phyloP scores from a whole-genome alignment of 1,140 invertebrate genomes.

The Apis cerana region DNA sequence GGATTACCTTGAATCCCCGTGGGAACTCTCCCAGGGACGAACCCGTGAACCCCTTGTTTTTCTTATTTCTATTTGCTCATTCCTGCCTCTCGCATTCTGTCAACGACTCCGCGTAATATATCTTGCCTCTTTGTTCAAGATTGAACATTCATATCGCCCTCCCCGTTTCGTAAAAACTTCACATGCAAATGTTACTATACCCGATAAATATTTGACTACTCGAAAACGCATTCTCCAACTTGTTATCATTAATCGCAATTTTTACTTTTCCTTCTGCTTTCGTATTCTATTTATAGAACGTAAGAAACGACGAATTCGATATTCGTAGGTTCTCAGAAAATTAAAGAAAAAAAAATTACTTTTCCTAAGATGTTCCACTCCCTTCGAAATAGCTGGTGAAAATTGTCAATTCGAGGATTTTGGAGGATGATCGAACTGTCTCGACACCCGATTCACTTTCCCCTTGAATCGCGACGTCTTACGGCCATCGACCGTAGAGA shows the following conservation, averaged over 20 bases:
- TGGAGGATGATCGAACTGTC: not conserved
- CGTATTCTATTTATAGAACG: too few relatives aligned
- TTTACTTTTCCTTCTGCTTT: too few relatives aligned
- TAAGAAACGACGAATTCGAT: too few relatives aligned
- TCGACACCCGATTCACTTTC: not conserved
- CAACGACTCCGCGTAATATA: not conserved
- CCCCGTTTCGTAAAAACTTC: too few relatives aligned
- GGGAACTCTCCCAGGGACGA: slow-evolving; percentile 26
- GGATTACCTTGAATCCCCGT: slow-evolving; percentile 57
- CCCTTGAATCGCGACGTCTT: slow-evolving; percentile 26
- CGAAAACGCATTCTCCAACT: too few relatives aligned
- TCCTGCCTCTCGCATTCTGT: not conserved
- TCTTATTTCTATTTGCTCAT: not conserved
- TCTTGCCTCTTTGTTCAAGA: not conserved
- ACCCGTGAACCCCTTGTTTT: not conserved
- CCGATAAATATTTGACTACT: too few relatives aligned
- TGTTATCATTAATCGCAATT: too few relatives aligned
- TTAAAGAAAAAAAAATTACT: too few relatives aligned
- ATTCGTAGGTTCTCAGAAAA: too few relatives aligned
- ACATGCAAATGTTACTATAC: too few relatives aligned
- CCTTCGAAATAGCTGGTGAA: too few relatives aligned
- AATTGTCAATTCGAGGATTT: not conserved
- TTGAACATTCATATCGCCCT: not conserved
- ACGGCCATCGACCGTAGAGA: not conserved
- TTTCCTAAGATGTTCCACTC: too few relatives aligned